Evolutionary conservation across 2,113 vertebrate species (phyloP).

Genomic region (Petrocephalus microphthalmus): DNA sequence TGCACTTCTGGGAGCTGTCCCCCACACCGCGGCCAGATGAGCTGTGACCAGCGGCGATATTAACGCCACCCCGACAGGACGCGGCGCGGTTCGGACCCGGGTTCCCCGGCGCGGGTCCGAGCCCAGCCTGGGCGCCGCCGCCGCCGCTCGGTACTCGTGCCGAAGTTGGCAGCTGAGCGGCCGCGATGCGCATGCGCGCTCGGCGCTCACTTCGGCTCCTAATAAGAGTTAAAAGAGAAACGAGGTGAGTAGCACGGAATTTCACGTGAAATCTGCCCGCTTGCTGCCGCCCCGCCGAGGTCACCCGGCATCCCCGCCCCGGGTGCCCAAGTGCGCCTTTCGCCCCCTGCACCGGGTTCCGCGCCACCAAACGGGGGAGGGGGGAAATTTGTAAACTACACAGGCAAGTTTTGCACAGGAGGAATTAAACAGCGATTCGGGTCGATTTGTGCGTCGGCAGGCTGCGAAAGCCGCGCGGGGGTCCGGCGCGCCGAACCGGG

Average conservation of each 20-base stretch:
- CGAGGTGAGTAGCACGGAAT: constrained; percentile 73
- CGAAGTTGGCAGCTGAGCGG: constrained; percentile 68
- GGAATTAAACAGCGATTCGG: constrained; percentile 61
- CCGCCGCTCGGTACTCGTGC: constrained; percentile 35
- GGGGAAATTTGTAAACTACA: constrained; percentile 59
- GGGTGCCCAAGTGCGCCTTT: constrained; percentile 18
- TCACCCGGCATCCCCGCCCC: neutral
- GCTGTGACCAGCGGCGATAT: neutral
- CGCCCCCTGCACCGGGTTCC: constrained; percentile 33
- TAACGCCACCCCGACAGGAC: neutral
- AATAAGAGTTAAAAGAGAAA: constrained; percentile 78
- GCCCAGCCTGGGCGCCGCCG: neutral
- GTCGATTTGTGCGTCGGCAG: constrained; percentile 38
- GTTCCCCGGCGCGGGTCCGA: neutral
- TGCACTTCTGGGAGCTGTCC: neutral
- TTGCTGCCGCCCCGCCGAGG: neutral
- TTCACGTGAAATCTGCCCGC: constrained; percentile 45
- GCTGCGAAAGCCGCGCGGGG: neutral
- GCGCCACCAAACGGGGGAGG: constrained; percentile 47
- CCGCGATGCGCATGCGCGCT: constrained; percentile 65
- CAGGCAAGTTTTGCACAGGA: constrained; percentile 69
- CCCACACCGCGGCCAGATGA: neutral
- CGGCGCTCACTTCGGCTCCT: constrained; percentile 55
- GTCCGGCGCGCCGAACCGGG: neutral
- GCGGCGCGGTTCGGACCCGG: neutral